Evolutionary conservation across 2,888 invertebrate species (phyloP).

Genomic region (Drosophila merina): DNA sequence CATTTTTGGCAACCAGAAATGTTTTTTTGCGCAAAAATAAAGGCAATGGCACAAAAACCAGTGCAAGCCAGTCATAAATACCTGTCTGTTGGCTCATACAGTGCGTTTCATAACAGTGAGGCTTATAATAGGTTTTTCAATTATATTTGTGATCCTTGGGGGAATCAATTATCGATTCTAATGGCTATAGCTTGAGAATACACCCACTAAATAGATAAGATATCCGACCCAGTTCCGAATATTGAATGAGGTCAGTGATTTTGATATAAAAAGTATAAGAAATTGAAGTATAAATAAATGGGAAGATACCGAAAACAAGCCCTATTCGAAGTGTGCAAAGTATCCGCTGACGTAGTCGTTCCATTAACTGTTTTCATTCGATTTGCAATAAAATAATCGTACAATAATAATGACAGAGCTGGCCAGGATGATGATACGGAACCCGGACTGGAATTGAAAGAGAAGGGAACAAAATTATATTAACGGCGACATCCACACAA

Average conservation of each 20-base stretch:
- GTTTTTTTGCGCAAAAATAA: slow-evolving; percentile 9
- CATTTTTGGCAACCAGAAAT: slow-evolving; percentile 36
- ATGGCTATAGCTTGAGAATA: too few species aligned
- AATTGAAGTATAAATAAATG: not conserved
- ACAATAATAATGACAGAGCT: slow-evolving; percentile 24
- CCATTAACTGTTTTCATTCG: slow-evolving; percentile 33
- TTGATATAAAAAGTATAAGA: not conserved
- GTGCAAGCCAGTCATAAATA: slow-evolving; percentile 14
- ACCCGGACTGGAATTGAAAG: slow-evolving; percentile 1
- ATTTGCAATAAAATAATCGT: slow-evolving; percentile 39
- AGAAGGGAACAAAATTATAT: slow-evolving; percentile 16
- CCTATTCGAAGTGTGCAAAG: not conserved
- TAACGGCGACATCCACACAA: not conserved
- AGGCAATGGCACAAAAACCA: slow-evolving; percentile 34
- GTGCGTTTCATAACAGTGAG: slow-evolving; percentile 7
- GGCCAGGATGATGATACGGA: slow-evolving; percentile 2
- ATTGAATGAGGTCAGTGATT: slow-evolving; percentile 10
- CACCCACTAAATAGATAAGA: slow-evolving; percentile 1
- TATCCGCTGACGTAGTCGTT: slow-evolving; percentile 17
- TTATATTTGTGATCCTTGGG: not conserved
- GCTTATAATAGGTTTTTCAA: too few species aligned
- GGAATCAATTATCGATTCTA: not conserved
- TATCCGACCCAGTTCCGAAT: not conserved
- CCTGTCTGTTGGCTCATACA: slow-evolving; percentile 3
- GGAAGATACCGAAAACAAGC: not conserved